phyloP scores from a whole-genome alignment of 2,797 vertebrate species.

The Meda fulgida region DNA sequence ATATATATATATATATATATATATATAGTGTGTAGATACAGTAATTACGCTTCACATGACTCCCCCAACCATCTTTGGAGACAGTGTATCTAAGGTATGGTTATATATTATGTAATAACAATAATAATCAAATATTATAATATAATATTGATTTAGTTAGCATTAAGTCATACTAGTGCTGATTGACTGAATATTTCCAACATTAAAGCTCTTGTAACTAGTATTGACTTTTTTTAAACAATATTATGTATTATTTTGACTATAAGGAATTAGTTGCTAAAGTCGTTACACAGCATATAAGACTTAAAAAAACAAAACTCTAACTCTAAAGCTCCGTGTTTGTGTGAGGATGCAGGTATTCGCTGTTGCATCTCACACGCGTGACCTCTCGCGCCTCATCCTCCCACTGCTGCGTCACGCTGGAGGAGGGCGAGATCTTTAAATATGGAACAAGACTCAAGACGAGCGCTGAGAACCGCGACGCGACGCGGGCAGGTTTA shows the following conservation, averaged over 20 bases:
- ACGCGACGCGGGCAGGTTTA: conserved; percentile 17
- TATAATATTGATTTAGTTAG: neutral
- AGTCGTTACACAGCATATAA: no score
- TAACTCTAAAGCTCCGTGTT: neutral
- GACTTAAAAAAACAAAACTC: no score
- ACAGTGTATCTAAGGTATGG: neutral
- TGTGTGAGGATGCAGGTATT: conserved; percentile 4
- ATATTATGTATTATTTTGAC: neutral
- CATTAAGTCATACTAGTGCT: neutral
- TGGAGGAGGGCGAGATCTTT: conserved; percentile 78
- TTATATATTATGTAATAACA: neutral
- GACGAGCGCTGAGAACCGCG: conserved; percentile 21
- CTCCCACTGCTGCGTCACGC: conserved; percentile 66
- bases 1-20: no score
- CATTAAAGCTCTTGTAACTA: neutral
- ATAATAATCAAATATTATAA: neutral
- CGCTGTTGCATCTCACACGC: conserved; percentile 20
- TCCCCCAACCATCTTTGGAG: neutral
- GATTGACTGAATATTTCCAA: neutral
- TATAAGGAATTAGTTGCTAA: neutral
- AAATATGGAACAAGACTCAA: conserved; percentile 78
- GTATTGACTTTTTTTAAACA: neutral
- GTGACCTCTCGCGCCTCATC: conserved; percentile 53
- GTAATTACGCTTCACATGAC: neutral
- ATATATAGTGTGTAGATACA: no score